phyloP scores from a whole-genome alignment of 2,797 vertebrate species.

The Enteromius paludinosus region DNA sequence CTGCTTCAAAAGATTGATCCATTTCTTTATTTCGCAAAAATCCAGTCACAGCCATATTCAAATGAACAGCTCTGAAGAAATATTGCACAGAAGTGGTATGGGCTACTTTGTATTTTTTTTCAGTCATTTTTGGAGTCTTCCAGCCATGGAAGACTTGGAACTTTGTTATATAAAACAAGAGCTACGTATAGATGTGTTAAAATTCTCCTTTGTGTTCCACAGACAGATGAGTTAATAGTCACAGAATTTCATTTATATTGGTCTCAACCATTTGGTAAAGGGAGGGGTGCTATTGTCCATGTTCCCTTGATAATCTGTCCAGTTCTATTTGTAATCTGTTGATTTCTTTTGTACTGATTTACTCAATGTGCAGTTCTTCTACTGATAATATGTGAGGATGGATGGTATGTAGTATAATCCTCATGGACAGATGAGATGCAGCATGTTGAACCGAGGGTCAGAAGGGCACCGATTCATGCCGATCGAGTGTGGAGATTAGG shows the following conservation, averaged over 20 bases:
- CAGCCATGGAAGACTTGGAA: background rate
- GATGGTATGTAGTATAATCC: conserved; percentile 29
- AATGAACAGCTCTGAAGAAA: background rate
- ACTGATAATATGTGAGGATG: background rate
- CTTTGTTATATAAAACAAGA: background rate
- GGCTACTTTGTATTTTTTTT: background rate
- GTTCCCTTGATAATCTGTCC: background rate
- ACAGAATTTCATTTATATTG: background rate
- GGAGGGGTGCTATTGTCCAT: background rate
- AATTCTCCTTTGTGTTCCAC: background rate
- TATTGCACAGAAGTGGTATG: background rate
- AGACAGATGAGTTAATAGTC: background rate
- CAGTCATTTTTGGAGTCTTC: background rate
- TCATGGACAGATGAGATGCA: conserved; percentile 27
- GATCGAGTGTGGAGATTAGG: conserved; percentile 60
- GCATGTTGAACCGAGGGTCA: conserved; percentile 31
- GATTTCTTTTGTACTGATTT: conserved; percentile 21
- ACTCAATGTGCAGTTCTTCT: background rate
- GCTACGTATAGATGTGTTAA: background rate
- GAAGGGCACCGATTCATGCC: conserved; percentile 21
- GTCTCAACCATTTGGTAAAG: conserved; percentile 4
- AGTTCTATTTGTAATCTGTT: background rate
- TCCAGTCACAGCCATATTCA: background rate
- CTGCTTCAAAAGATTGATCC: background rate
- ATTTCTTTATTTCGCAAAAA: background rate